phyloP scores from a whole-genome alignment of 2,888 invertebrate genomes.

The Nomada goodeniana region DNA sequence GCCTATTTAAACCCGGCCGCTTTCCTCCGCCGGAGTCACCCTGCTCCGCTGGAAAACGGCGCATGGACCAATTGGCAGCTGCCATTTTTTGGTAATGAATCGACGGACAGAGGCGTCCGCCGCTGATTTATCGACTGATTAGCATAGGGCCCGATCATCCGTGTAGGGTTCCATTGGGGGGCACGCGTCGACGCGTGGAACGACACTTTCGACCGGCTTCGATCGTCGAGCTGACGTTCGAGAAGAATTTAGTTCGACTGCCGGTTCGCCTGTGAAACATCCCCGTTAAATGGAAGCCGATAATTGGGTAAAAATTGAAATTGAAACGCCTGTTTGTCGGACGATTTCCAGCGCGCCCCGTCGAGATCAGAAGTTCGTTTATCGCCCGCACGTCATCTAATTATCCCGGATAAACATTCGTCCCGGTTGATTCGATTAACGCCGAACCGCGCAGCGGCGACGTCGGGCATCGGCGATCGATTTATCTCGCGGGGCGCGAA shows the following conservation, averaged over 20 bases:
- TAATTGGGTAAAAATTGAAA: no score
- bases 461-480: slow-evolving; percentile 55
- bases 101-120: slow-evolving; percentile 71
- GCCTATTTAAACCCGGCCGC: slow-evolving; percentile 34
- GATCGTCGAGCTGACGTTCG: neutral
- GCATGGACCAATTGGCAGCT: slow-evolving; percentile 72
- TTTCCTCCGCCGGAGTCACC: slow-evolving; percentile 42
- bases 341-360: no score
- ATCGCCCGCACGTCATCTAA: slow-evolving; percentile 10
- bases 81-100: slow-evolving; percentile 74
- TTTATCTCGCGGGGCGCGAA: slow-evolving; percentile 64
- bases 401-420: slow-evolving; percentile 25
- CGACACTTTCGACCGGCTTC: slow-evolving; percentile 6
- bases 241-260: neutral
- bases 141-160: slow-evolving; percentile 69
- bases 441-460: slow-evolving; percentile 15
- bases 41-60: slow-evolving; percentile 59
- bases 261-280: no score
- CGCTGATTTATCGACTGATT: slow-evolving; percentile 83
- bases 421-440: slow-evolving; percentile 41
- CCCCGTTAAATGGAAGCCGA: no score
- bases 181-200: slow-evolving; percentile 34
- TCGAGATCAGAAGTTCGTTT: slow-evolving; percentile 2
- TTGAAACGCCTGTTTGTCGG: no score
- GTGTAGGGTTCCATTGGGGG: slow-evolving; percentile 52